Evolutionary conservation across 2,888 invertebrate genomes (phyloP), one percentile per base, ranked within the genome.

Genomic region (Coelopa pilipes): DNA sequence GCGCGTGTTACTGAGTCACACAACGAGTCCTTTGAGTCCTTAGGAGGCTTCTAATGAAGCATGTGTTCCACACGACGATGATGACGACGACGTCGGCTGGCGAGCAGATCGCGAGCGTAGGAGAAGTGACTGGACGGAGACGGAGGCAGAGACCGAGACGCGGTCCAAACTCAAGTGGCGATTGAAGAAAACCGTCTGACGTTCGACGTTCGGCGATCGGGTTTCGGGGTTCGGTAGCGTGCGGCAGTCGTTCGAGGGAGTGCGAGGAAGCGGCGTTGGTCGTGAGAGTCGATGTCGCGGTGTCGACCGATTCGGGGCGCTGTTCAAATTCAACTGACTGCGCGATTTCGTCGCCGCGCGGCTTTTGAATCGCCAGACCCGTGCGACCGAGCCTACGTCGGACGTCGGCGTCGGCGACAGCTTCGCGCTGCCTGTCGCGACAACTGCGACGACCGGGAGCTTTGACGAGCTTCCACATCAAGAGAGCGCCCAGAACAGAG

Each of bases 311-410:
- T 79, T 77, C 76, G 71, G 71, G 72, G 75, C 76, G 78, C 77
- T 78, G 79, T 78, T 76, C 75, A 73, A 76, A 73, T 78, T 70
- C 72, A 80, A 80, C 80, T 80, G 79, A 69, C 69, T 75, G 66
- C n/a, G 63, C 49, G 17, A 24, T 57, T 57, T 19, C n/a, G 57
- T 62, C 12, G 63, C 66, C n/a, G 65, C 63, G 47, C 63, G 47
- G 13, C 63, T 73, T 73, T 73, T n/a, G 62, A 34, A 34, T n/a
- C 34, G 34, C 34, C 34, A 34, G 34, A 34, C 34, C 34, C 34
- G 34, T n/a, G n/a, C n/a, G n/a, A n/a, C n/a, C n/a, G n/a, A n/a
- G n/a, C n/a, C n/a, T n/a, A n/a, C n/a, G n/a, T n/a, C n/a, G n/a
- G n/a, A n/a, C n/a, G n/a, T n/a, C n/a, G n/a, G n/a, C n/a, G 34